Base-by-base conservation (phyloP, 2,888 invertebrate species). In the Stenchaetothrips biformis region DNA sequence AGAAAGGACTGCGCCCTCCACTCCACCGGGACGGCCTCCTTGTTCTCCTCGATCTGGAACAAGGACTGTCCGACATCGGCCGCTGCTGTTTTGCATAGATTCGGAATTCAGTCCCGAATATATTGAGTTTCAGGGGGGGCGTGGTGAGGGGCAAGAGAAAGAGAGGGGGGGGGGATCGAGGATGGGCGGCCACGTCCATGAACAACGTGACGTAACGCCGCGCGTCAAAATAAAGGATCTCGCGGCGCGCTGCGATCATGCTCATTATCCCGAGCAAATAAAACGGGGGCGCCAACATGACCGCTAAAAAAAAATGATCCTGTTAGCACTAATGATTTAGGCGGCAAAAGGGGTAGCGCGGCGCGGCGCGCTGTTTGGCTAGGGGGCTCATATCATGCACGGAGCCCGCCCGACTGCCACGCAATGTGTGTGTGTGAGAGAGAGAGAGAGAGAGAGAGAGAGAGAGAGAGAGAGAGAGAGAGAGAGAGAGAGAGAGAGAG, bases 1-100 rank as follows among this genome's bases (percentile, higher is more conserved):
- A 37, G 37, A 37, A 37, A 37, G 37, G 37, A 4, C 37, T 6
- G 53, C 53, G 53, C 53, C 53, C 53, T 53, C 53, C 16, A 16
- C 53, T 13, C 53, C 53, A 13, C n/a, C 21, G 21, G 21, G 59
- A 59, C 59, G 59, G 18, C 59, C 13, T 59, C 67, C 67, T 74
- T 74, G 25, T 74, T 74, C 21, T 11, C 37, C 37, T 37, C 37
- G 4, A 16, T 59, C 59, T 13, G 59, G 59, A 59, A 59, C 18
- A 59, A 59, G 59, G 59, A 16, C 59, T 25, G 67, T 74, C 25
- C 25, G 67, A 74, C 67, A 74, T 74, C 59, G 13, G 18, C 18
- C 59, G 59, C 59, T 59, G 37, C 67, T 74, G 7, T 74, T 74
- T 74, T 74, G 67, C 67, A 74, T 74, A 74, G 67, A 74, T 21